A percentile compares a stretch with the other conserved stretches of the same genome.
These are phyloP conservation scores for Chaitophorus viminalis DNA, from an alignment of 2,888 invertebrate species.

Conservation along the genomic window DNA sequence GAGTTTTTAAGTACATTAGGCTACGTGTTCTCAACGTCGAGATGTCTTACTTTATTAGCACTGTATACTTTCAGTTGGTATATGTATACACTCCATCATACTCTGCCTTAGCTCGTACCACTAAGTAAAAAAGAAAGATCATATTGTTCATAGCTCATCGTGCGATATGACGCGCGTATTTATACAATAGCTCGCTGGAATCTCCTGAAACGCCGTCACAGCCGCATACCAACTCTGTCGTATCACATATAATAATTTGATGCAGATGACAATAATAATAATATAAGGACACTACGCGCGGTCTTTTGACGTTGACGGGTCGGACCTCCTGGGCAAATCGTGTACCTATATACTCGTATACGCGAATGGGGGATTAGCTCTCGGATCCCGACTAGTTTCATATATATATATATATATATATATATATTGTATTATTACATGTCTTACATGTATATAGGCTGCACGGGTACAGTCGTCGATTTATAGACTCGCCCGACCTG, in stretches of 20 bases:
- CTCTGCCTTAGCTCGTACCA: too few relatives aligned
- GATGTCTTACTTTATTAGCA: background rate
- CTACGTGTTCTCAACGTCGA: background rate
- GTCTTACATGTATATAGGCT: background rate
- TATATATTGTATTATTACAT: constrained; percentile 21
- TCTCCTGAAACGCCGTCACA: background rate
- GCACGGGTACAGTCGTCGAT: constrained; percentile 22
- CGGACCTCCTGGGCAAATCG: constrained; percentile 60
- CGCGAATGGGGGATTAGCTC: constrained; percentile 46
- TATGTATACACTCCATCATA: too few relatives aligned
- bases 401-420: background rate
- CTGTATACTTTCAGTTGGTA: too few relatives aligned
- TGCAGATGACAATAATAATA: constrained; percentile 28
- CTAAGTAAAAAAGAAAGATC: background rate
- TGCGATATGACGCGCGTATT: background rate
- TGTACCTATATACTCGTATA: background rate
- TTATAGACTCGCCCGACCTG: constrained; percentile 60
- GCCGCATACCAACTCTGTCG: background rate
- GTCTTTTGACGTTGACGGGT: constrained; percentile 56
- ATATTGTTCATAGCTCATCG: background rate
- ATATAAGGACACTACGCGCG: constrained; percentile 24
- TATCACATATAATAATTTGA: background rate
- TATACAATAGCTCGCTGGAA: background rate
- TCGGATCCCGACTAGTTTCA: constrained; percentile 50
- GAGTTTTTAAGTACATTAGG: background rate